phyloP scores from a whole-genome alignment of 1,140 invertebrate genomes.

The Gryon sp. region DNA sequence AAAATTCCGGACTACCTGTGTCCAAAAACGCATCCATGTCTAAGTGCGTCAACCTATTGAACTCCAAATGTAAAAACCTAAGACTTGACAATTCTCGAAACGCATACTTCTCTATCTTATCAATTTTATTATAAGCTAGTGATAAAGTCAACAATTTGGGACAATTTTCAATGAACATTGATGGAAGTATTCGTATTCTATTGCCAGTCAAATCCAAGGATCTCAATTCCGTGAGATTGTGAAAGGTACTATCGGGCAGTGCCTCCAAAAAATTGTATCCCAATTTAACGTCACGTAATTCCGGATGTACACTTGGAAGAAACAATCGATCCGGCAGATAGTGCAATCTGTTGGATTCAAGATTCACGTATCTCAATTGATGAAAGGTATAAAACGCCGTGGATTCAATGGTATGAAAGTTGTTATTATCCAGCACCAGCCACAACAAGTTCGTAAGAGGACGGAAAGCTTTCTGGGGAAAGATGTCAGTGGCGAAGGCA shows the following conservation, averaged over 20 bases:
- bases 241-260: conserved; percentile 87
- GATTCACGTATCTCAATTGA: conserved; percentile 89
- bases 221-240: conserved; percentile 79
- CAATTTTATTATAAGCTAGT: conserved; percentile 82
- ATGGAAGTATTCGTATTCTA: conserved; percentile 67
- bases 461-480: conserved; percentile 86
- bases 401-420: conserved; percentile 85
- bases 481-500: conserved; percentile 87
- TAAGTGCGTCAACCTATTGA: conserved; percentile 72
- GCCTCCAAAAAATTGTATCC: conserved; percentile 87
- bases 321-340: conserved; percentile 84
- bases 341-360: conserved; percentile 90
- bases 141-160: conserved; percentile 75
- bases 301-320: conserved; percentile 84
- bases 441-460: conserved; percentile 87
- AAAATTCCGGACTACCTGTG: conserved; percentile 73
- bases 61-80: conserved; percentile 75
- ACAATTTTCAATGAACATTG: conserved; percentile 72
- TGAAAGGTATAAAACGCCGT: conserved; percentile 83
- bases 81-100: conserved; percentile 82
- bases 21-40: conserved; percentile 73
- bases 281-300: conserved; percentile 85
- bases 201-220: conserved; percentile 76
- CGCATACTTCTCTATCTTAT: conserved; percentile 84
- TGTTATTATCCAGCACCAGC: conserved; percentile 94